A percentile compares a stretch with the other conserved stretches of the same genome.
phyloP scores from a whole-genome alignment of 2,888 invertebrate species.

The Ichneumoninae sp. region DNA sequence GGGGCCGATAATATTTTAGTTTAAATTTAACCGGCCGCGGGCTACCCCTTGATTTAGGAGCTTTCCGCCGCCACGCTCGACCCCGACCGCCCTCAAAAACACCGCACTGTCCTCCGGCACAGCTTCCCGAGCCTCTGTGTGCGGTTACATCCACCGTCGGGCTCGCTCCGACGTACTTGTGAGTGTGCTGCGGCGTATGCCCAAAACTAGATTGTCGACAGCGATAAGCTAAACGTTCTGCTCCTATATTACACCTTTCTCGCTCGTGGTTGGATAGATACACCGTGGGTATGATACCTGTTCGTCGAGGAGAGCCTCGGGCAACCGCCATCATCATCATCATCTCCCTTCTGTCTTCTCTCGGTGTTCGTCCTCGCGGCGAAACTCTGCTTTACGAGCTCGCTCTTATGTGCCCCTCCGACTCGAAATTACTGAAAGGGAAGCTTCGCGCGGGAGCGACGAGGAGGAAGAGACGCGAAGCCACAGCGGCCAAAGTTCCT shows the following conservation, averaged over 20 bases:
- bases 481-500: constrained; percentile 38
- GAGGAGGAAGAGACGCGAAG: constrained; percentile 8
- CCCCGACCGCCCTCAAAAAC: constrained; percentile 20
- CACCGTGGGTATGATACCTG: constrained; percentile 58
- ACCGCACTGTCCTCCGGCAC: constrained; percentile 15
- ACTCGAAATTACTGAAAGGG: constrained; percentile 65
- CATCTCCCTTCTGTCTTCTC: constrained; percentile 47
- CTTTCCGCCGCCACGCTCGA: constrained; percentile 64
- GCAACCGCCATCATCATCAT: constrained; percentile 51
- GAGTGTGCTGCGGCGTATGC: constrained; percentile 74
- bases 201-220: constrained; percentile 78
- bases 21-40: constrained; percentile 81
- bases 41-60: constrained; percentile 81
- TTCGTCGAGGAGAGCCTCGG: constrained; percentile 65
- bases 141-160: not conserved
- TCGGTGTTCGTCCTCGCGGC: constrained; percentile 35
- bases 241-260: constrained; percentile 74
- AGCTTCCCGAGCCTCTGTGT: not conserved
- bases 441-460: constrained; percentile 9
- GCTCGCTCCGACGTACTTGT: not conserved
- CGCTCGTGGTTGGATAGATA: constrained; percentile 55
- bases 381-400: constrained; percentile 70
- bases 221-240: constrained; percentile 83
- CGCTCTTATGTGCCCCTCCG: constrained; percentile 39
- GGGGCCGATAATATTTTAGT: constrained; percentile 78